Conservation (phyloP, 2,888 invertebrate species). For the Drosophila cognata region DNA sequence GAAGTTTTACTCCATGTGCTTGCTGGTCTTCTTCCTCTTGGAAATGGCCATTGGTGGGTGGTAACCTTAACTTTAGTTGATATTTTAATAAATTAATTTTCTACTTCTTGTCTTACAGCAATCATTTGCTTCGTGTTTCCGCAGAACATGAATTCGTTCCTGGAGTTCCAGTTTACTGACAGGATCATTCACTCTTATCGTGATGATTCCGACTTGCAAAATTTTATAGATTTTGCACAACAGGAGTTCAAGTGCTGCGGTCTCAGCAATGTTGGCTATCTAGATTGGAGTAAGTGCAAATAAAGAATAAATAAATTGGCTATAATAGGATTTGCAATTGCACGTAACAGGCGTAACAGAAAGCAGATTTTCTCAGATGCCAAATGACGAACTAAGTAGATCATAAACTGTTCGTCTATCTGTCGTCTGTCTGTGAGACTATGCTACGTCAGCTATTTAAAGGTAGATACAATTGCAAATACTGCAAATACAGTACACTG, state of each 20-base stretch:
- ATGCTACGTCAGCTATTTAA: neutral
- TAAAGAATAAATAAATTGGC: neutral
- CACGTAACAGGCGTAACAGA: neutral
- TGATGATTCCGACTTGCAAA: conserved; percentile 96
- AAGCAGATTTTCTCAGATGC: neutral
- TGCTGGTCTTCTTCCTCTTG: conserved; percentile 94
- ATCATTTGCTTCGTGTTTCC: conserved; percentile 97
- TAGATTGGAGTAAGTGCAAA: conserved; percentile 91
- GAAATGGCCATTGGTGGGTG: conserved; percentile 91
- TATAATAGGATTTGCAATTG: neutral
- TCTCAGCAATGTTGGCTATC: conserved; percentile 94
- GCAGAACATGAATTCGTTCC: conserved; percentile 92
- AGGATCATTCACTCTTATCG: conserved; percentile 96
- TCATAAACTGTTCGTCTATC: neutral
- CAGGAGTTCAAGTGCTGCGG: conserved; percentile 95
- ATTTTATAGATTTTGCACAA: conserved; percentile 97
- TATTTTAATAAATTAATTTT: neutral
- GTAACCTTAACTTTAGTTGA: neutral
- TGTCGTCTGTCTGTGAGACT: neutral
- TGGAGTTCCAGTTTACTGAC: conserved; percentile 95
- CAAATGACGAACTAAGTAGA: neutral
- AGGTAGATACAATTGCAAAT: neutral
- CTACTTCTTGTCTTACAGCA: conserved; percentile 85
- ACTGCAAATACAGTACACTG: neutral
- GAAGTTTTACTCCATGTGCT: conserved; percentile 95